Base-by-base conservation (phyloP, 1,140 invertebrate genomes). In the Brachionus paranguensis region DNA sequence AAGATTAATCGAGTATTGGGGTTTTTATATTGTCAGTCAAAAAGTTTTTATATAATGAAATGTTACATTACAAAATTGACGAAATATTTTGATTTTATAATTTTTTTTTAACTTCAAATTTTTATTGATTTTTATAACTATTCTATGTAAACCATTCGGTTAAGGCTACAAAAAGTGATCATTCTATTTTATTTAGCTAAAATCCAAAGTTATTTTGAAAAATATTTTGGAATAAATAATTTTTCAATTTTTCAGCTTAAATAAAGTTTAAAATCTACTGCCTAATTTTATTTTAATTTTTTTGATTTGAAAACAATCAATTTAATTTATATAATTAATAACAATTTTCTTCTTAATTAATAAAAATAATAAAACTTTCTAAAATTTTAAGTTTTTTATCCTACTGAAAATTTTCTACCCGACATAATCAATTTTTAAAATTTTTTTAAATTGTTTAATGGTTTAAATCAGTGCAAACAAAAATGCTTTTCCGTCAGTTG, bases 1-100 rank as follows among this genome's bases (percentile, higher is more conserved):
- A 72, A 72, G 68, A 72, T 20, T 72, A 47, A 72, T 72, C 68
- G 68, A 72, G 29, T 72, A 24, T 72, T 41, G 33, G 17, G 14
- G n/a, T 20, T 43, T 37, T 72, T 43, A 43, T 41, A 43, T 43
- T 10, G 7, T 72, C 37, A 43, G 17, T 72, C 41, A 37, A 43
- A 43, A 11, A 20, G 41, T 43, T 72, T 20, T 43, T 72, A 24
- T 72, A 43, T 72, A 43, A 60, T 60, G n/a, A 60, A 60, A 60
- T 60, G 53, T 60, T 27, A 60, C n/a, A 47, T n/a, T 12, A 53
- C 0, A 33, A 68, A 68, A 33, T 68, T 27, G 33, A 68, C 27
- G 65, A 68, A 68, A 68, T 33, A 33, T 29, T 68, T 14, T 68
- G 64, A 41, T 68, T 55, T 60, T 60, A 20, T 60, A 60, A 47